Evolutionary conservation across 2,797 vertebrate genomes (phyloP), one percentile per base, ranked within the genome.

Genomic region (Phrynocephalus vlangalii): DNA sequence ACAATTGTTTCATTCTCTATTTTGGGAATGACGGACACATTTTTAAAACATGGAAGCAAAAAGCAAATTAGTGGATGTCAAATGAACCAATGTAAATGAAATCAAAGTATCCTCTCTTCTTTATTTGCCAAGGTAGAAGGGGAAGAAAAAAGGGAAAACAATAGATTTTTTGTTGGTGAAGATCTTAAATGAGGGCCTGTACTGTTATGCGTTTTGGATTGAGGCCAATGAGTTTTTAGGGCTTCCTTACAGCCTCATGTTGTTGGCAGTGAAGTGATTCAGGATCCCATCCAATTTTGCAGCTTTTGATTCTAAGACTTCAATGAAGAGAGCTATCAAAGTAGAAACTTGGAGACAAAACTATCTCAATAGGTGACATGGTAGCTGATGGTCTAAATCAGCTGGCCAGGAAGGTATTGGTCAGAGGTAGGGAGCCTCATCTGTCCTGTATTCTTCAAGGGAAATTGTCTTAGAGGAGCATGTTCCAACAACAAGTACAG

Each of bases 91-190:
- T 63, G 70, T 20, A 28, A 10, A 85, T 11, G 2, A n/a, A 80
- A 85, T 60, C 26, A 67, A 84, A 84, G 33, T 50, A 52, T n/a
- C 71, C 18, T 67, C 33, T 67, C 67, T 85, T 82, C 50, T 52
- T 83, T 71, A 82, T 82, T 86, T n/a, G 28, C 24, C n/a, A 56
- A n/a, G 1, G 20, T 2, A 18, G 44, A 60, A 11, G 7, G 38
- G n/a, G 20, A 50, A 52, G 44, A 75, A 48, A 22, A n/a, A 73
- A n/a, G 38, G 38, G 52, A 28, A 28, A 67, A 66, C 1, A 22
- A 66, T 26, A 38, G 30, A 2, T 24, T 24, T 44, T 0, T 81
- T 73, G 33, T 33, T 48, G 60, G 16, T 24, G 38, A 66, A 81
- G 7, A 60, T 56, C 77, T 79, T 78, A 78, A 78, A 52, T 4